Conservation (phyloP, 2,797 vertebrate species). For the Hybognathus amarus region DNA sequence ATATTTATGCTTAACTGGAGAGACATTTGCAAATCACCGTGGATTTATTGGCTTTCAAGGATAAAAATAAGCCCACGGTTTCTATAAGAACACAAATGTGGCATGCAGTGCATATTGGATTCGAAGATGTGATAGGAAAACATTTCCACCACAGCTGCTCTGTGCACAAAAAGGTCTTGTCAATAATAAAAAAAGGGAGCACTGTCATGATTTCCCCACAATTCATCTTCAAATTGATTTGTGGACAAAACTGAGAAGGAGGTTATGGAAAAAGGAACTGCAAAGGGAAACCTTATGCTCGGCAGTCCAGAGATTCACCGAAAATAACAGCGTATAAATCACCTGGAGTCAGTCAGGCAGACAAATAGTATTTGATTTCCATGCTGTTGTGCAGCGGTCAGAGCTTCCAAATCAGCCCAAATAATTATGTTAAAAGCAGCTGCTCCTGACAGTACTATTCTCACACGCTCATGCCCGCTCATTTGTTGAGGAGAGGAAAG, state of each 20-base stretch:
- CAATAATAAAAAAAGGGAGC: constrained; percentile 38
- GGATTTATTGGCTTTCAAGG: constrained; percentile 65
- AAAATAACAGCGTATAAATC: constrained; percentile 56
- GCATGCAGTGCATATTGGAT: constrained; percentile 52
- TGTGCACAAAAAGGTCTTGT: constrained; percentile 46
- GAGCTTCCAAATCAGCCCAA: constrained; percentile 53
- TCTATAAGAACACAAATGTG: constrained; percentile 60
- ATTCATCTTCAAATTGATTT: constrained; percentile 51
- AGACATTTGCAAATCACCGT: constrained; percentile 67
- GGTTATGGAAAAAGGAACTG: constrained; percentile 20
- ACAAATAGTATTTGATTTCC: constrained; percentile 58
- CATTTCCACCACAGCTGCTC: constrained; percentile 54
- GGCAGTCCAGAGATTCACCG: constrained; percentile 32
- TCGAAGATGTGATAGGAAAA: constrained; percentile 52
- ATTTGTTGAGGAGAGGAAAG: constrained; percentile 63
- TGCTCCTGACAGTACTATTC: constrained; percentile 57
- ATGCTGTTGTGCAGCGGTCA: constrained; percentile 46
- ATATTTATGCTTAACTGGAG: constrained; percentile 61
- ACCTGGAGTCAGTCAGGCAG: constrained; percentile 49
- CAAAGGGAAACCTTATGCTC: constrained; percentile 17
- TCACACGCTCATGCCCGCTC: constrained; percentile 57
- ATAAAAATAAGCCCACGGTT: constrained; percentile 63
- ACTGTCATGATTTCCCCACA: constrained; percentile 44
- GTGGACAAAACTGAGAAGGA: constrained; percentile 39
- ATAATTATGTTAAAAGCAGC: constrained; percentile 66